Conservation (phyloP, 2,113 vertebrate species). For the Neomonachus schauinslandi region DNA sequence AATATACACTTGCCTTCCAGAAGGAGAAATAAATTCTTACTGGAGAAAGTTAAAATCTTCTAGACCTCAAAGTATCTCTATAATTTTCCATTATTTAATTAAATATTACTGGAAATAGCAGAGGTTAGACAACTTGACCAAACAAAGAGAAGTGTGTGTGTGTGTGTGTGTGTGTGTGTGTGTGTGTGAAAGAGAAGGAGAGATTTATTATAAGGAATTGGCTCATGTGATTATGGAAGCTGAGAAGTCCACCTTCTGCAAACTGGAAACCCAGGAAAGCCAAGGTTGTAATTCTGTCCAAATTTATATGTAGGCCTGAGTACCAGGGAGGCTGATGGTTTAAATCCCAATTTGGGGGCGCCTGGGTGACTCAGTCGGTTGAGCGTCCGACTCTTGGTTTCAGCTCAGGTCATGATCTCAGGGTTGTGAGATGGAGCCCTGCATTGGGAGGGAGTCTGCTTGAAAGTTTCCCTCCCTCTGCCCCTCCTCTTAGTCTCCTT, state of each 20-base stretch:
- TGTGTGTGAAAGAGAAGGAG: background rate
- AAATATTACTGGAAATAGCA: background rate
- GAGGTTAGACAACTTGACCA: background rate
- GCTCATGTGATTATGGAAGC: background rate
- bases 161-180: background rate
- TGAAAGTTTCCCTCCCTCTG: background rate
- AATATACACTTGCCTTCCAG: background rate
- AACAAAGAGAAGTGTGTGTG: background rate
- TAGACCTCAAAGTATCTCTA: background rate
- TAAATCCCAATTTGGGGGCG: background rate
- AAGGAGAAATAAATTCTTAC: background rate
- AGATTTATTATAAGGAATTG: background rate
- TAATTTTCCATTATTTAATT: background rate
- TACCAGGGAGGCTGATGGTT: background rate
- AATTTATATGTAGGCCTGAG: background rate
- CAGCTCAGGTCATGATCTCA: background rate
- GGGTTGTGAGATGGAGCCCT: background rate
- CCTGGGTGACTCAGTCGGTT: background rate
- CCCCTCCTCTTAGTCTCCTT: background rate
- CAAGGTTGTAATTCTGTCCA: background rate
- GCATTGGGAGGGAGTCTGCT: background rate
- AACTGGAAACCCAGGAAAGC: background rate
- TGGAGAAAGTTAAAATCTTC: background rate
- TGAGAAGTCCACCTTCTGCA: background rate
- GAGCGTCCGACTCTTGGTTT: background rate